Evolutionary conservation across 2,113 vertebrate genomes (phyloP), one percentile per base, ranked within the genome.

Genomic region (Callocephalon fimbriatum): DNA sequence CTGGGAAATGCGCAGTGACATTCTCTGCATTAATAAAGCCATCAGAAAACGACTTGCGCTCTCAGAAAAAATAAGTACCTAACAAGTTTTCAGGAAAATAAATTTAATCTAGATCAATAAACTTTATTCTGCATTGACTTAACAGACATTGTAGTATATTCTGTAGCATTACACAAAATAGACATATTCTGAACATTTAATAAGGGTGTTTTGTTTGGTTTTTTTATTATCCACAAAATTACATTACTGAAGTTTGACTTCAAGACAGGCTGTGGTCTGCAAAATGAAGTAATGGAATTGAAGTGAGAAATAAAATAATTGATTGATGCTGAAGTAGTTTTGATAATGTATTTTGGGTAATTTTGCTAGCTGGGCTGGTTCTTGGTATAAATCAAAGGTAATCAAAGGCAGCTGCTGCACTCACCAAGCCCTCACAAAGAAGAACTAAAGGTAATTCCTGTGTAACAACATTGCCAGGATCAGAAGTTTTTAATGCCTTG

Each of bases 151-250:
- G 42, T 56, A 74, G 13, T 37, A 22, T 26, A 59, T 31, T n/a
- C 10, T 0, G 0, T 50, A n/a, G 3, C 29, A 26, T 63, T 71
- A 51, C 0, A 1, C 7, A 35, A 29, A 85, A 59, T 4, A 50
- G 31, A 48, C 6, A 13, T 56, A 72, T 88, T 53, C 45, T 61
- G n/a, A 67, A 25, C 50, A 37, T 38, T 72, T 44, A 10, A 10
- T 32, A 61, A 68, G 47, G 7, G 6, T 29, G 15, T 3, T 32
- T 73, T 67, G 35, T 61, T 59, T 61, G n/a, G 15, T 16, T 61
- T 65, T 88, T 62, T 53, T n/a, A 53, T 81, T 63, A 65, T 12
- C 37, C 37, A 48, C 21, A 50, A 62, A 89, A 89, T 77, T 23
- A 15, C 19, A 63, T 67, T 86, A 59, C 35, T 80, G 76, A 72